These are phyloP conservation scores for Phaedon cochleariae DNA, from an alignment of 2,888 invertebrate genomes.

Conservation along the genomic window DNA sequence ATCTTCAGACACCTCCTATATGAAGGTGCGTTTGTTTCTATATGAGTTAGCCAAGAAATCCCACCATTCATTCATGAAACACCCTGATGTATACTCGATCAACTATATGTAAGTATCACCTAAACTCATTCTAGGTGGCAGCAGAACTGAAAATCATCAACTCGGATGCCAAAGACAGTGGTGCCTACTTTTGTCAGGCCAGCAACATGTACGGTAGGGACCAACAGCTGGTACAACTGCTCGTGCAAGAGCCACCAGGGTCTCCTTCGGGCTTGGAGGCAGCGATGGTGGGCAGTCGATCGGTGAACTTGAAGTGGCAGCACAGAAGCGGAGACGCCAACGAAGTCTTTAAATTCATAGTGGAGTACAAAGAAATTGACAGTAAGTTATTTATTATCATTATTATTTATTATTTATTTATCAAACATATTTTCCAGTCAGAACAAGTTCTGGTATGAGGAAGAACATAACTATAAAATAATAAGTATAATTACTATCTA, in stretches of 20 bases:
- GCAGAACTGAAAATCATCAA: conserved; percentile 76
- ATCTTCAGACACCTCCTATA: too few species aligned
- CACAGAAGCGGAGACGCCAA: conserved; percentile 73
- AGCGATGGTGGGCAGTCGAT: conserved; percentile 74
- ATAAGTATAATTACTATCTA: too few species aligned
- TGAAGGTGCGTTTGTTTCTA: too few species aligned
- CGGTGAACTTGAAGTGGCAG: conserved; percentile 80
- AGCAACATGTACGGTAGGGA: conserved; percentile 77
- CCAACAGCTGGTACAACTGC: conserved; percentile 76
- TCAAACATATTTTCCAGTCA: too few species aligned
- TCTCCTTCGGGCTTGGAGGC: conserved; percentile 63
- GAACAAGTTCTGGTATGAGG: too few species aligned
- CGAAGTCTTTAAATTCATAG: conserved; percentile 74
- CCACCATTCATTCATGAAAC: too few species aligned
- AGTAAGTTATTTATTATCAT: conserved; percentile 62
- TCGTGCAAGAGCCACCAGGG: conserved; percentile 73
- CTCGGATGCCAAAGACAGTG: conserved; percentile 76
- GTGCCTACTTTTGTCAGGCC: conserved; percentile 81
- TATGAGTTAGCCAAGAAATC: too few species aligned
- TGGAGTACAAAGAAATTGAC: conserved; percentile 73
- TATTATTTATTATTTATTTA: background rate
- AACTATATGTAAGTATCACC: too few species aligned
- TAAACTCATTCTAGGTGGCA: conserved; percentile 56
- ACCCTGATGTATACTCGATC: too few species aligned
- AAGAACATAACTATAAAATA: too few species aligned